Evolutionary conservation across 2,888 invertebrate species (phyloP).

Genomic region (Hydrotaea cyrtoneurina): DNA sequence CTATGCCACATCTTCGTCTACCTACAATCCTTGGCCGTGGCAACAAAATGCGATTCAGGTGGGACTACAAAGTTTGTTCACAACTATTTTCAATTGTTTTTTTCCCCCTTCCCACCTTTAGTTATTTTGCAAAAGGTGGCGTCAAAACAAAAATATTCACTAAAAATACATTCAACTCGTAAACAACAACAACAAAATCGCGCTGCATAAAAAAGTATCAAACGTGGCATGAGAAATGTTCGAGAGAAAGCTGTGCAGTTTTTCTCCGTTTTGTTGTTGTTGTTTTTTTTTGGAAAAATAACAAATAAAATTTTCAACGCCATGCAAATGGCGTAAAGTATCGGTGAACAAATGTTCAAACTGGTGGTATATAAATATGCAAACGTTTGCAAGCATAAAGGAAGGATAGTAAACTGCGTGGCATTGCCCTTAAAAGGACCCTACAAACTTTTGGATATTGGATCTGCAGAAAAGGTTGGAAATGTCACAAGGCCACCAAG

Average conservation of each 20-base stretch:
- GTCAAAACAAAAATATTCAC: constrained; percentile 22
- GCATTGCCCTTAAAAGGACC: too few species aligned
- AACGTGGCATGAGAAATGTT: neutral
- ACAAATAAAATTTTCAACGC: constrained; percentile 7
- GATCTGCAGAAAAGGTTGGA: too few species aligned
- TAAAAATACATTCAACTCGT: constrained; percentile 23
- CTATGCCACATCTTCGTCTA: neutral
- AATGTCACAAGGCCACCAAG: too few species aligned
- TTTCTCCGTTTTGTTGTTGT: neutral
- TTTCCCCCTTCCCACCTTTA: neutral
- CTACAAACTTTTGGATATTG: too few species aligned
- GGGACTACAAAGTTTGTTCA: constrained; percentile 16
- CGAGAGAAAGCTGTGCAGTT: neutral
- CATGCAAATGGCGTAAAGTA: neutral
- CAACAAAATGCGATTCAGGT: constrained; percentile 16
- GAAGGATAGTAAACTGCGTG: too few species aligned
- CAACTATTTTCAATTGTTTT: constrained; percentile 24
- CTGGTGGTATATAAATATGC: neutral
- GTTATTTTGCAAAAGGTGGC: constrained; percentile 5
- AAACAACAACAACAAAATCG: neutral
- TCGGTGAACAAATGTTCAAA: neutral
- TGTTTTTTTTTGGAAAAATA: neutral
- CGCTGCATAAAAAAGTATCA: neutral
- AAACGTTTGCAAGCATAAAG: too few species aligned
- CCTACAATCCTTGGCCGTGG: neutral